A percentile compares a stretch with the other conserved stretches of the same genome.
These are phyloP conservation scores for Axea sp. DNA, from an alignment of 2,888 invertebrate genomes.

Conservation along the genomic window DNA sequence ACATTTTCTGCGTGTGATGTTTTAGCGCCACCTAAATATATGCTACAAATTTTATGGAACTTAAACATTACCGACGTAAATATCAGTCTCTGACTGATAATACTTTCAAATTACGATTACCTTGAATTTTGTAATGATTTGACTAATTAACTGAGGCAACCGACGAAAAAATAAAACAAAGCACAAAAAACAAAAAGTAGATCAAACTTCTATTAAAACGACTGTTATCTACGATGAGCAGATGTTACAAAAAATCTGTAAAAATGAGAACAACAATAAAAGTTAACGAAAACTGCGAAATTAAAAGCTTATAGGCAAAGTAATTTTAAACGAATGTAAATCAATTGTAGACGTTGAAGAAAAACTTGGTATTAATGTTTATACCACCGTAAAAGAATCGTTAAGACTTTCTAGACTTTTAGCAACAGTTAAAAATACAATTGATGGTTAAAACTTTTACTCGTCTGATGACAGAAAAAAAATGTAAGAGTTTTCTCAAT, in stretches of 20 bases:
- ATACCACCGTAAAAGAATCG: no score
- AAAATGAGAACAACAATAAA: no score
- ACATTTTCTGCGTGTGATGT: constrained; percentile 21
- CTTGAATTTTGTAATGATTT: constrained; percentile 30
- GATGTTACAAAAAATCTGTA: no score
- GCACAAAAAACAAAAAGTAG: no score
- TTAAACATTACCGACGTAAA: constrained; percentile 1
- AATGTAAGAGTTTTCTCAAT: constrained; percentile 2
- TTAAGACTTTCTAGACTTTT: constrained; percentile 22
- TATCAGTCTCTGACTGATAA: no score
- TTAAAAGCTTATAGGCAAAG: constrained; percentile 9
- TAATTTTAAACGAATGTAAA: constrained; percentile 12
- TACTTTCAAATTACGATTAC: constrained; percentile 24
- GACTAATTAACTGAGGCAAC: constrained; percentile 17
- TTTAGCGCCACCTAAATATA: constrained; percentile 40
- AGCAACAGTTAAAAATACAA: not conserved
- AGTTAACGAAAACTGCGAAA: no score
- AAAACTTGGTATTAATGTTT: no score
- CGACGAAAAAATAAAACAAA: not conserved
- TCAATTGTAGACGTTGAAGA: no score
- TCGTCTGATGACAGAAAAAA: not conserved
- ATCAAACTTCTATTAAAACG: no score
- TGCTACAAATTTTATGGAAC: constrained; percentile 29
- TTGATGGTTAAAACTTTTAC: constrained; percentile 12
- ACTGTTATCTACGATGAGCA: no score